Conservation (phyloP, 2,797 vertebrate species). For the Nasua narica region DNA sequence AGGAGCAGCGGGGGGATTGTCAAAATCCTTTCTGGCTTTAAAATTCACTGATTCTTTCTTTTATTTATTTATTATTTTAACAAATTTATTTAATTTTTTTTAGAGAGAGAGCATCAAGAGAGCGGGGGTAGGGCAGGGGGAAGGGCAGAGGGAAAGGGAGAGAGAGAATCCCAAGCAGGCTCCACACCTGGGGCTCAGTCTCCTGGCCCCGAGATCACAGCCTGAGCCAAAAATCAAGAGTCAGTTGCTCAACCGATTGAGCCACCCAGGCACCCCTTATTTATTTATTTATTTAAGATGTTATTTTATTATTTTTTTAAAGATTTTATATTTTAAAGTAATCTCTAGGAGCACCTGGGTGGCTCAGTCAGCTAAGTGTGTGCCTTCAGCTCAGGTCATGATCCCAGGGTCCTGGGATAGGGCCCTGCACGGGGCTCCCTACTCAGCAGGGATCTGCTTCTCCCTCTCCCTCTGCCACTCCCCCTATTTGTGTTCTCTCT, state of each 20-base stretch:
- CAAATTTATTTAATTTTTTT: neutral
- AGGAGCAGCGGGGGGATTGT: slow-evolving; percentile 26
- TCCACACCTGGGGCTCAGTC: neutral
- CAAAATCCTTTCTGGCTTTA: slow-evolving; percentile 44
- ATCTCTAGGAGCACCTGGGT: neutral
- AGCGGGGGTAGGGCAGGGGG: fast-evolving
- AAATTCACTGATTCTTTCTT: neutral
- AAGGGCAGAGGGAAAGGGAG: neutral
- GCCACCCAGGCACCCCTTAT: too few species aligned
- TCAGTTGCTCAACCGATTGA: neutral
- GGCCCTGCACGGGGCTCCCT: fast-evolving
- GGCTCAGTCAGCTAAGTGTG: neutral
- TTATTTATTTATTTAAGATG: neutral
- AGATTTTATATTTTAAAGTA: neutral
- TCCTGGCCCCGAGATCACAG: neutral
- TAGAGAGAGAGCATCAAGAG: neutral
- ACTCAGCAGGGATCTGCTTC: neutral
- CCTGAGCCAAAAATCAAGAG: neutral
- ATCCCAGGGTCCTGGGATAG: neutral
- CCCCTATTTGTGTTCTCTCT: neutral
- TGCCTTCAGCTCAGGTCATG: neutral
- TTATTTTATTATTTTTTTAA: too few species aligned
- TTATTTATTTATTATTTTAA: neutral
- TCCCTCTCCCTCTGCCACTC: neutral
- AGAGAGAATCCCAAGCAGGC: neutral